Percentiles rank a stretch among this genome's conserved stretches.
These are phyloP conservation scores for Heliconius eleuchia DNA, from an alignment of 1,140 invertebrate species.

Conservation along the genomic window DNA sequence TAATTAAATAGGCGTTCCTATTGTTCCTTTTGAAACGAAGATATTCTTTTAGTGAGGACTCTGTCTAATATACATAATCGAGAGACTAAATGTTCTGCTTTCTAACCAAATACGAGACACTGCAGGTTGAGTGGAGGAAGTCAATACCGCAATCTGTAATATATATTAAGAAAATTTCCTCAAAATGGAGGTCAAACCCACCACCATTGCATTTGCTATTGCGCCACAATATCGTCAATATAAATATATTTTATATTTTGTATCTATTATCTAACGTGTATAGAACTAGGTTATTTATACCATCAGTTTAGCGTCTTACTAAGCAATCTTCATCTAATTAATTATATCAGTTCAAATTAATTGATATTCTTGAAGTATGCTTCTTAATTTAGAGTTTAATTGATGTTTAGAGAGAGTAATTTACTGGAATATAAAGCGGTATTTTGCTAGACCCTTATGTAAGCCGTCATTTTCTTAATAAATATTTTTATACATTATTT, in stretches of 20 bases:
- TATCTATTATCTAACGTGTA: background rate
- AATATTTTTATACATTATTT: too few relatives aligned
- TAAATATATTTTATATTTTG: background rate
- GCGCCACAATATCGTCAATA: background rate
- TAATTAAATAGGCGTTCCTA: too few relatives aligned
- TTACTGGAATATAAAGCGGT: background rate
- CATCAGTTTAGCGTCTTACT: background rate
- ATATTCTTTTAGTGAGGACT: too few relatives aligned
- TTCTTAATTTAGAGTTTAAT: conserved; percentile 1
- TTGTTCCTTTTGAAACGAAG: too few relatives aligned
- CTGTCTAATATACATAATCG: too few relatives aligned
- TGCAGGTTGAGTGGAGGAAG: too few relatives aligned
- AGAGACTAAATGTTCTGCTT: too few relatives aligned
- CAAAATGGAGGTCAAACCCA: background rate
- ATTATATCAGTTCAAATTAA: conserved; percentile 13
- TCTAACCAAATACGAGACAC: too few relatives aligned
- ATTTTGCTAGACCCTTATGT: background rate
- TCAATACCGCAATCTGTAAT: background rate
- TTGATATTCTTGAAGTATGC: conserved; percentile 12
- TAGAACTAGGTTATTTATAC: background rate
- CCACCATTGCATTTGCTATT: background rate
- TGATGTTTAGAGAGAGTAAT: conserved; percentile 9
- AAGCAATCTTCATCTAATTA: conserved; percentile 12
- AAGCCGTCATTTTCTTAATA: background rate
- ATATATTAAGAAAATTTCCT: background rate